phyloP scores from a whole-genome alignment of 2,113 vertebrate species.

The Pantherophis guttatus region DNA sequence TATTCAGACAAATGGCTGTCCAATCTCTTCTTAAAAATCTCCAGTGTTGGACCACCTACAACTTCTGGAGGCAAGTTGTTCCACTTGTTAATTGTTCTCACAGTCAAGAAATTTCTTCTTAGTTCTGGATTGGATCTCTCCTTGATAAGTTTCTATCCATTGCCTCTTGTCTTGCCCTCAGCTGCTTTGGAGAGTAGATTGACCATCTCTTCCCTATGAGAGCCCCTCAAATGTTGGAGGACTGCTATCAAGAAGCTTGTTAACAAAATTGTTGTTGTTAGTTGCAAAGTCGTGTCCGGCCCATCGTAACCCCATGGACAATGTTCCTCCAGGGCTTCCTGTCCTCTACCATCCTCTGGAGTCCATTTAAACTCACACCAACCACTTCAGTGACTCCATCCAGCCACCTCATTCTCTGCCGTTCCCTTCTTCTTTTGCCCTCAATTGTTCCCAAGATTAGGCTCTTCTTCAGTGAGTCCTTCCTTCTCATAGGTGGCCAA shows the following conservation, averaged over 20 bases:
- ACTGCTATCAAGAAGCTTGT: not conserved
- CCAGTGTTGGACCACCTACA: not conserved
- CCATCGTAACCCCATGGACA: too few relatives aligned
- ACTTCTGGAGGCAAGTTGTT: not conserved
- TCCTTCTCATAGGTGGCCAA: too few relatives aligned
- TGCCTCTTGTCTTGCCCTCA: not conserved
- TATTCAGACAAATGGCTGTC: not conserved
- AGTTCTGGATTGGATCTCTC: not conserved
- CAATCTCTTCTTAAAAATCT: not conserved
- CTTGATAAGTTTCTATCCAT: not conserved
- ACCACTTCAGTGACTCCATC: too few relatives aligned
- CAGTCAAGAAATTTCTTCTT: not conserved
- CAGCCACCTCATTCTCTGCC: too few relatives aligned
- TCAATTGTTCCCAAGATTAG: too few relatives aligned
- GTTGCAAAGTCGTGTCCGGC: too few relatives aligned
- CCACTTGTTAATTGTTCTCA: not conserved
- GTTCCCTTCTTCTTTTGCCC: too few relatives aligned
- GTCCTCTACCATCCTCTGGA: too few relatives aligned
- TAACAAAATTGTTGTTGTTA: not conserved
- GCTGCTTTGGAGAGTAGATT: not conserved
- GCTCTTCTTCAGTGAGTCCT: too few relatives aligned
- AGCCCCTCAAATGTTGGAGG: not conserved
- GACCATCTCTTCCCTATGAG: not conserved
- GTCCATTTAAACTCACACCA: too few relatives aligned
- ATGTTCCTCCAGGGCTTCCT: too few relatives aligned